Evolutionary conservation across 1,140 invertebrate species (phyloP), one percentile per base, ranked within the genome.

Genomic region (Portunus trituberculatus): DNA sequence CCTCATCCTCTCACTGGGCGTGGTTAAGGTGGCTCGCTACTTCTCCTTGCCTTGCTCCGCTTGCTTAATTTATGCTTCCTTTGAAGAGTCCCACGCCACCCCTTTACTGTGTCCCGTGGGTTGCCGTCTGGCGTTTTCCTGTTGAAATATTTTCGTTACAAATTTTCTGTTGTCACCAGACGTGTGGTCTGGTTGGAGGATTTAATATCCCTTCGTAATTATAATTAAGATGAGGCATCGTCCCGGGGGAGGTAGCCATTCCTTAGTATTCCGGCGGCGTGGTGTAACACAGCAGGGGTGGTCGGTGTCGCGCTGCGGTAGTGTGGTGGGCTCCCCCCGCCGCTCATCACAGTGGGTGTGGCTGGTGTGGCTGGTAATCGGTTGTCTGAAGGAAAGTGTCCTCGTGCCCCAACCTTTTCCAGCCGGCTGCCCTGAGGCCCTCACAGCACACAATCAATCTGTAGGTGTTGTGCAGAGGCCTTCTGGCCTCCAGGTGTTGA

Each of bases 181-280:
- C n/a, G 67, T n/a, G 67, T 25, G 67, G 67, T 76, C 20, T 76
- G 16, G 67, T 8, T 76, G 67, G 67, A n/a, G 67, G 52, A 20
- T 59, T 59, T 59, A 59, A 59, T 59, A 76, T 76, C 25, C 67
- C 20, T 25, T 76, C 67, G 67, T 76, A 76, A 76, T 76, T 76
- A 76, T 76, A 76, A 76, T 76, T 76, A 76, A 76, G 67, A 76
- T 76, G 67, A 76, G 67, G 67, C 67, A n/a, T n/a, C 67, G 67
- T 76, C 67, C 67, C 67, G 20, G 0, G 67, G 20, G 67, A n/a
- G 67, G 67, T 2, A 7, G 8, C 20, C 67, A n/a, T 76, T 76
- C 25, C 67, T 76, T 76, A 20, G 67, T 76, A 76, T 76, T 76
- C 67, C 20, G 67, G 67, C 25, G 20, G 67, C 67, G 67, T 7